These are phyloP conservation scores for Lycopodina hypogea DNA, from an alignment of 37 sponge, comb jelly and placozoan species.

Conservation along the genomic window DNA sequence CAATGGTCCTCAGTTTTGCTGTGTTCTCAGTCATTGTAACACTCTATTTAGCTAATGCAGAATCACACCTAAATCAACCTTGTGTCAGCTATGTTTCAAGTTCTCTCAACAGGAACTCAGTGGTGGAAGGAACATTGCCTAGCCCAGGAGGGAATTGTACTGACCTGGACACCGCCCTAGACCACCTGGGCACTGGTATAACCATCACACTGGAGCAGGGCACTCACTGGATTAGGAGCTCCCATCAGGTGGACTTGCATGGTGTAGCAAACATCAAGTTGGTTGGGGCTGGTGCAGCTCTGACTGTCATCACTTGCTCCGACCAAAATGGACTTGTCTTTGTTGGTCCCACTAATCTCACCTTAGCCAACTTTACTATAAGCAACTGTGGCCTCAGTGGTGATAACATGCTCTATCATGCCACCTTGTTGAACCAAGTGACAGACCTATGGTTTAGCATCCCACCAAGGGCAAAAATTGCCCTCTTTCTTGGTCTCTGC, in stretches of 20 bases:
- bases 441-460: constrained; percentile 3
- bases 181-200: neutral
- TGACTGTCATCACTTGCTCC: constrained; percentile 26
- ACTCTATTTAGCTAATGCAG: no score
- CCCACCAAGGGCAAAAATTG: neutral
- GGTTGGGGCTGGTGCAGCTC: neutral
- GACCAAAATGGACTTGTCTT: constrained; percentile 29
- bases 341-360: constrained; percentile 11
- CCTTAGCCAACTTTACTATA: constrained; percentile 9
- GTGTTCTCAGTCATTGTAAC: no score
- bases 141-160: neutral
- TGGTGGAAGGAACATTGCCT: neutral
- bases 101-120: no score
- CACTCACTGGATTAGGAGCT: neutral
- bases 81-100: no score
- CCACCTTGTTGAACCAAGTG: neutral
- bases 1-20: no score
- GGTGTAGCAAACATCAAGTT: constrained; percentile 10
- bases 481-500: neutral
- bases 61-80: no score
- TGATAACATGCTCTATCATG: neutral
- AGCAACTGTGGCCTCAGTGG: constrained; percentile 37
- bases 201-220: constrained; percentile 20
- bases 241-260: neutral
- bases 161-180: constrained; percentile 17